Conservation (phyloP, 2,113 vertebrate genomes). For the Poeciliopsis turrubarensis region DNA sequence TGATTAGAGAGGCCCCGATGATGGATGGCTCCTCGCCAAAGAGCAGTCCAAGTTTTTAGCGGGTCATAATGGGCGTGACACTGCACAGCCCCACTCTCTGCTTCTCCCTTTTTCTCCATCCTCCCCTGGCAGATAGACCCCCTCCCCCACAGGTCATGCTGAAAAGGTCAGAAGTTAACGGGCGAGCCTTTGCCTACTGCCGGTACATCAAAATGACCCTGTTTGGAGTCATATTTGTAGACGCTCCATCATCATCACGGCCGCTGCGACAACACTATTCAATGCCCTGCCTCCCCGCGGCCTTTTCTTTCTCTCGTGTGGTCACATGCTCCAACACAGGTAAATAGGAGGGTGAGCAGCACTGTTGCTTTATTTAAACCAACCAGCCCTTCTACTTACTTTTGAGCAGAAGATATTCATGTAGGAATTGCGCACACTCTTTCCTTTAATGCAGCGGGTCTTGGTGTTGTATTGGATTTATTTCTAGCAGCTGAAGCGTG, state of each 20-base stretch:
- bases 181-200: conserved; percentile 74
- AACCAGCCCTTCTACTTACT: conserved; percentile 48
- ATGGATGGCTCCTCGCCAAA: conserved; percentile 85
- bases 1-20: conserved; percentile 85
- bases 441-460: conserved; percentile 47
- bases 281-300: conserved; percentile 67
- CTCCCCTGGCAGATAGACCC: conserved; percentile 56
- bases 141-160: conserved; percentile 71
- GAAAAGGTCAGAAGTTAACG: conserved; percentile 83
- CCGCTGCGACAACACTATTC: conserved; percentile 72
- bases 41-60: conserved; percentile 85
- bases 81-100: conserved; percentile 81
- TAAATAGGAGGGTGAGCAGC: conserved; percentile 67
- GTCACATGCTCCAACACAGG: conserved; percentile 59
- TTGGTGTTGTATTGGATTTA: conserved; percentile 62
- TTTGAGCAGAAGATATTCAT: conserved; percentile 40
- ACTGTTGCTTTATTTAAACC: conserved; percentile 75
- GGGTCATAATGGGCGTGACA: conserved; percentile 84
- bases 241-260: conserved; percentile 83
- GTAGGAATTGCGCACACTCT: conserved; percentile 30
- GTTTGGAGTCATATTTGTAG: conserved; percentile 83
- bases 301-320: conserved; percentile 59
- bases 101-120: conserved; percentile 63
- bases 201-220: conserved; percentile 80
- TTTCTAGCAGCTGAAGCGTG: conserved; percentile 67